Evolutionary conservation across 92 coral and sea anemone species (phyloP), one percentile per base, ranked within the genome.

Genomic region (Epizoanthus illoricatus): DNA sequence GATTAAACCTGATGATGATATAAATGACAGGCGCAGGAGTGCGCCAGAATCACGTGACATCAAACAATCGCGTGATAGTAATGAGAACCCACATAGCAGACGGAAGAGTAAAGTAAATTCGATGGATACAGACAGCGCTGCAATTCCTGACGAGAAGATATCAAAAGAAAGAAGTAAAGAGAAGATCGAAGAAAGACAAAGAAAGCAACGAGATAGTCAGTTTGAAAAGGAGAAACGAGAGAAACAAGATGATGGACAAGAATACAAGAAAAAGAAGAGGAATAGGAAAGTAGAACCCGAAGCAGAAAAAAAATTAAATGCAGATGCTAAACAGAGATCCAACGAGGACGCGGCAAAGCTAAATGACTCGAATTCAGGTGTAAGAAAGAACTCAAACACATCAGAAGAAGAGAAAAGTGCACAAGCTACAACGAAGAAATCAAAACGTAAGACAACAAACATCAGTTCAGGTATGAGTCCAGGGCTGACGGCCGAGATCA

Each of bases 141-240:
- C 11, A 55, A 57, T 70, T 23, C 49, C 39, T 13, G 64, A 1
- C 23, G 64, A 19, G 20, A 76, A 5, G 20, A 75, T 11, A 52
- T 39, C 39, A 13, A 67, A 12, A 16, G 42, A 49, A 69, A 59
- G 55, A 78, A 76, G 47, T 67, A 69, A 5, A 23, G 15, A 40
- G 43, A 75, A 69, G 12, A 72, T 21, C 15, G 66, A 83, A 43
- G 85, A 43, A 45, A 45, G 64, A 58, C 64, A 18, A 40, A 83
- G 65, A 47, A 80, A 62, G 61, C 66, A 71, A 62, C 7, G 7
- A 18, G 45, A 24, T 40, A 79, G 9, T 33, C 24, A 19, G 40
- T 18, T 20, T 63, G 17, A 55, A 56, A 21, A 12, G 60, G 23
- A 42, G 23, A 80, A 19, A 65, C 45, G 84, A 80, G 42, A 23